A percentile compares a stretch with the other conserved stretches of the same genome.
Conservation (phyloP, 1,140 invertebrate genomes). For the Drosophila tristis region DNA sequence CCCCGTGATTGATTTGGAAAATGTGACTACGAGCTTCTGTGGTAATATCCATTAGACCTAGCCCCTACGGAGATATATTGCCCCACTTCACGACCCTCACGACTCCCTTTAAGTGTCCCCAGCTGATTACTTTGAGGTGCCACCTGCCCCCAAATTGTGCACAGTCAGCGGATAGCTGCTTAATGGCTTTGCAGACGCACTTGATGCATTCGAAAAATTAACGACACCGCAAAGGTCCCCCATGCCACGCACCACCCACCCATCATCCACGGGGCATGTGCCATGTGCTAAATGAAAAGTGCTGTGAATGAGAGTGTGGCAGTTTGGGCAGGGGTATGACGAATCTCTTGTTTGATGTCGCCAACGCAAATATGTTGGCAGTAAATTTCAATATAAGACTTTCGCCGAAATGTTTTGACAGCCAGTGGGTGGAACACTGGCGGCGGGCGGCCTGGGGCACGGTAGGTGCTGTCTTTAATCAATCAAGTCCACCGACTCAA, state of each 20-base stretch:
- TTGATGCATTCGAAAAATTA: slow-evolving; percentile 39
- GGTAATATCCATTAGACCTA: no score
- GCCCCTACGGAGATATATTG: no score
- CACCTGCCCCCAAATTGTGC: slow-evolving; percentile 23
- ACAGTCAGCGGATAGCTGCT: slow-evolving; percentile 22
- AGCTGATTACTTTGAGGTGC: slow-evolving; percentile 32
- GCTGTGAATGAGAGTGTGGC: not conserved
- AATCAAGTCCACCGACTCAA: slow-evolving; percentile 49
- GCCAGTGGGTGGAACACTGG: not conserved
- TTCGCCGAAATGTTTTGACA: slow-evolving; percentile 47
- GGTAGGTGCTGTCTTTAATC: slow-evolving; percentile 54
- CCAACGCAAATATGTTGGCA: slow-evolving; percentile 58
- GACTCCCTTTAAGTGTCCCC: no score
- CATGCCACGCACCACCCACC: not conserved
- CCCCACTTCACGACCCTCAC: no score
- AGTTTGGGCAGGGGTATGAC: slow-evolving; percentile 8
- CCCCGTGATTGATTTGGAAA: no score
- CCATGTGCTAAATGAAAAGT: slow-evolving; percentile 16
- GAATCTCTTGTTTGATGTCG: slow-evolving; percentile 50
- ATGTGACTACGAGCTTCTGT: no score
- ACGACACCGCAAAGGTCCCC: slow-evolving; percentile 18
- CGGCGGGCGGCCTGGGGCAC: not conserved
- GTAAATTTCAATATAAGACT: slow-evolving; percentile 66
- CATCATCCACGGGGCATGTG: slow-evolving; percentile 12
- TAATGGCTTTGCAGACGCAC: slow-evolving; percentile 26